Conservation (phyloP, 2,888 invertebrate species). For the Drosophila tanythrix region DNA sequence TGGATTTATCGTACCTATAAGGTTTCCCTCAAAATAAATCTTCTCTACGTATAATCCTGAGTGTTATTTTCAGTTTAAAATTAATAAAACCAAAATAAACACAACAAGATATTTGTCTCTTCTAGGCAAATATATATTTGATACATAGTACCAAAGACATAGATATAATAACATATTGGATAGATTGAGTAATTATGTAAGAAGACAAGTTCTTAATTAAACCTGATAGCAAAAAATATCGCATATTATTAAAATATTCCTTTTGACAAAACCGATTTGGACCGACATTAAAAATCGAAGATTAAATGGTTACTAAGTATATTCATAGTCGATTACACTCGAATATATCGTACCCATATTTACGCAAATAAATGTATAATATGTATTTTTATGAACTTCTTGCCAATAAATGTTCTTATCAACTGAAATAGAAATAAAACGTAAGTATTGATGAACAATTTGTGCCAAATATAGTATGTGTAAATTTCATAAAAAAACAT, state of each 20-base stretch:
- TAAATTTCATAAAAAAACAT: not conserved
- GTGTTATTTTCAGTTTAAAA: not conserved
- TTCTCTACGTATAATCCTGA: too few relatives aligned
- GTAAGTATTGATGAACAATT: constrained; percentile 6
- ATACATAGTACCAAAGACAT: not conserved
- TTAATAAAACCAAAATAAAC: not conserved
- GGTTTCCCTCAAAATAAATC: not conserved
- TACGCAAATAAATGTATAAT: not conserved
- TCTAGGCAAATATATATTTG: not conserved
- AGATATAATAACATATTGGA: not conserved
- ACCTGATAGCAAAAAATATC: not conserved
- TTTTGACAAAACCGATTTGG: not conserved
- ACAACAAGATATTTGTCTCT: not conserved
- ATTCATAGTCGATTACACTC: not conserved
- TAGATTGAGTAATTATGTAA: not conserved
- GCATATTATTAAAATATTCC: not conserved
- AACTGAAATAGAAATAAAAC: constrained; percentile 2
- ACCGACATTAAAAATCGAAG: not conserved
- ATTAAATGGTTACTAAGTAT: not conserved
- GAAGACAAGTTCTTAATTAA: not conserved
- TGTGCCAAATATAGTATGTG: not conserved
- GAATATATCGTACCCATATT: not conserved
- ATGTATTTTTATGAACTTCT: constrained; percentile 13
- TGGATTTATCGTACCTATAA: not conserved
- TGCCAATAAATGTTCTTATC: constrained; percentile 1